Evolutionary conservation across 2,888 invertebrate genomes (phyloP), one percentile per base, ranked within the genome.

Genomic region (Actias luna): DNA sequence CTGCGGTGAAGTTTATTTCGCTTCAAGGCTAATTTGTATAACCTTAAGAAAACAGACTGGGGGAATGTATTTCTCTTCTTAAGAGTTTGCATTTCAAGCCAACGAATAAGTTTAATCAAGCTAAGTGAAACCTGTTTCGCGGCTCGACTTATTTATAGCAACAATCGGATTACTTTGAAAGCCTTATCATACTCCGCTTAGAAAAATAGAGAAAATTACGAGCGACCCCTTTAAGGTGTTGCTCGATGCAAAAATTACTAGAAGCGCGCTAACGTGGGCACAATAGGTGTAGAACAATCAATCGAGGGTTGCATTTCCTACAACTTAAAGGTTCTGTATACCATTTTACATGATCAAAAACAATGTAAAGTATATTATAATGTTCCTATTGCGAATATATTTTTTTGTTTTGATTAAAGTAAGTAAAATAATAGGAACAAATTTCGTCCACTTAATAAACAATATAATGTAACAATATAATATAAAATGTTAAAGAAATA

Each of bases 161-260:
- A 52, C 4, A 52, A 52, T 16, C 7, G 29, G 22, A 31, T 61
- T 61, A 58, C 57, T 61, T 57, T 31, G 42, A 61, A 61, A 55
- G 35, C 55, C 18, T 61, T 18, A 27, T 55, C 55, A 61, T 58
- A 42, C 59, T 42, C 42, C 31, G 57, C 61, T 61, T 42, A 50
- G 59, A 59, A 58, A 50, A 62, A 62, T 62, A 59, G 33, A 50
- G 46, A 58, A 62, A 62, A 62, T 58, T 61, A 57, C 31, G 33
- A 52, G 36, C 55, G 55, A 33, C 73, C 73, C 77, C 75, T 83
- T 80, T 78, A 76, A 78, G 76, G 71, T 71, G 69, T 63, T 72
- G 69, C 68, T 67, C 52, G 57, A 50, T 75, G 77, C 73, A 79
- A 83, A 82, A 83, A 74, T 81, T 84, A 83, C 75, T 69, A 64